Evolutionary conservation across 2,113 vertebrate genomes (phyloP), one percentile per base, ranked within the genome.

Genomic region (Heterochromis multidens): DNA sequence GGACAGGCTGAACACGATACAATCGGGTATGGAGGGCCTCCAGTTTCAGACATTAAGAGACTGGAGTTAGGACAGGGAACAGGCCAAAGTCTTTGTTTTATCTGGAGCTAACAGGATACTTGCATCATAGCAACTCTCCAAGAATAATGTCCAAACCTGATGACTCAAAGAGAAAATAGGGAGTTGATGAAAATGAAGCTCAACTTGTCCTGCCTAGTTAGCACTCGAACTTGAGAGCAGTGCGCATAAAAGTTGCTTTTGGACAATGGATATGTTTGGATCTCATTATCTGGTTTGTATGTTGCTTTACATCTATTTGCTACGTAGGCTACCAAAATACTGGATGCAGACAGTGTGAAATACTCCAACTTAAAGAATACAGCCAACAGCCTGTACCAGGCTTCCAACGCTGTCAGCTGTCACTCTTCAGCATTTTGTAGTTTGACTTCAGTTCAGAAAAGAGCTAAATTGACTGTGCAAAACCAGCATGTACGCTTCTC

Each of bases 91-190:
- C 74, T 89, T 86, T 94, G 88, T 95, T 94, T 92, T 88, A 89
- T 91, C 89, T 95, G 93, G 95, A 93, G 81, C 62, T 29, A 85
- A 81, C 6, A 3, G 80, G 58, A 92, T 79, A 74, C 88, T 91
- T 90, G 93, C 91, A 94, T 95, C 92, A 89, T 74, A 83, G 89
- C 59, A 59, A 84, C 77, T 72, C 61, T 94, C 92, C 94, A 92
- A 93, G 90, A 94, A 94, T 94, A 92, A 95, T 83, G 93, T 90
- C 82, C 82, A 88, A 91, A 86, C 78, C 82, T 56, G 90, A 91
- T 94, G 92, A 95, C 90, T 94, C 94, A 92, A 88, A 90, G 89
- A 85, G 82, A 91, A 94, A 94, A 93, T 77, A 88, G 70, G 61
- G 88, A 83, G 80, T 63, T 88, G 84, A 91, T 91, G 92, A 91